Percentiles rank a stretch among this genome's conserved stretches.
Evolutionary conservation across 2,113 vertebrate species (phyloP).

Genomic region (Aleadryas rufinucha): DNA sequence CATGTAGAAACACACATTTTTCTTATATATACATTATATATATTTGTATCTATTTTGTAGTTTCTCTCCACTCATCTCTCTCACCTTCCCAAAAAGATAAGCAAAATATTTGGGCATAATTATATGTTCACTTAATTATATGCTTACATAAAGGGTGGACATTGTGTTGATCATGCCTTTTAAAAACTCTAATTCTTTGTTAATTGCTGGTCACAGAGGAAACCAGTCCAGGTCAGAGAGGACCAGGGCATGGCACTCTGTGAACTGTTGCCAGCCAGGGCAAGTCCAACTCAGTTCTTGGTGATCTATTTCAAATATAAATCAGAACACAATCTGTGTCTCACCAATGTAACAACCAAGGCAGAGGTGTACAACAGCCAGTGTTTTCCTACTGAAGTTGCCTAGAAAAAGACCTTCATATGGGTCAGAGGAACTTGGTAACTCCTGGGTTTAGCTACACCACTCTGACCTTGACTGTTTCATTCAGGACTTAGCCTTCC

Average conservation of each 20-base stretch:
- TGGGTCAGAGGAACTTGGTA: slow-evolving; percentile 31
- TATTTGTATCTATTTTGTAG: not conserved
- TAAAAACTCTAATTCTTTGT: not conserved
- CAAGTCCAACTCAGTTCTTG: not conserved
- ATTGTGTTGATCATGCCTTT: not conserved
- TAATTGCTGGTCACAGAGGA: not conserved
- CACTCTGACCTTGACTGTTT: slow-evolving; percentile 58
- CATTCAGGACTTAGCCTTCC: not conserved
- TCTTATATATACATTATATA: not conserved
- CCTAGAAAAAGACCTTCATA: slow-evolving; percentile 54
- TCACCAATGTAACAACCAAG: not conserved
- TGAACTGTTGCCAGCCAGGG: not conserved
- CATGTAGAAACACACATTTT: not conserved
- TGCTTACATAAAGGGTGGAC: not conserved
- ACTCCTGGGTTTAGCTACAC: slow-evolving; percentile 37
- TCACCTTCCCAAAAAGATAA: not conserved
- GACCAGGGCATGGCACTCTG: not conserved
- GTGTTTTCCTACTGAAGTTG: slow-evolving; percentile 16
- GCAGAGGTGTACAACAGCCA: not conserved
- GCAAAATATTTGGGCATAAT: not conserved
- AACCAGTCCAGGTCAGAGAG: not conserved
- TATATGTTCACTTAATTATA: not conserved
- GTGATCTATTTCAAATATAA: not conserved
- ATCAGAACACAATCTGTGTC: not conserved
- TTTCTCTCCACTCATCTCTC: not conserved